Evolutionary conservation across 2,113 vertebrate genomes (phyloP).

Genomic region (Nesogale talazaci): DNA sequence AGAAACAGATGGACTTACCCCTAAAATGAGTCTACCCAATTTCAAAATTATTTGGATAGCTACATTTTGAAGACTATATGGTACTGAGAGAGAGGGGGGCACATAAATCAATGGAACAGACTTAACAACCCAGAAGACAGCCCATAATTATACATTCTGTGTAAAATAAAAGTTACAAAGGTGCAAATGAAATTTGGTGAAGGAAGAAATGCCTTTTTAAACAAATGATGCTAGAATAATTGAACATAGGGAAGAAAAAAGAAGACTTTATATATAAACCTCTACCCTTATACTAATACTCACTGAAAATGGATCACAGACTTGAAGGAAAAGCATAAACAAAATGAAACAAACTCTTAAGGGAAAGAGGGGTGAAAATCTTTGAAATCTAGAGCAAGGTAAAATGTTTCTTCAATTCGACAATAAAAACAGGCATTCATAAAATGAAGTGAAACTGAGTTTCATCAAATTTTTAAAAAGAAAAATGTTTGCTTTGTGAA

Average conservation of each 20-base stretch:
- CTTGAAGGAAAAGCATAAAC: not conserved
- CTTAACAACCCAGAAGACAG: not conserved
- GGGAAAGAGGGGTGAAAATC: not conserved
- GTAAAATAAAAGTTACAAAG: no score
- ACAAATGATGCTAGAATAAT: not conserved
- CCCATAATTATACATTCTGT: not conserved
- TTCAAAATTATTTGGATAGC: not conserved
- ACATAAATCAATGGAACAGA: not conserved
- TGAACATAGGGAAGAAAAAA: not conserved
- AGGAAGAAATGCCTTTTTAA: not conserved
- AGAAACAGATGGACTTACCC: not conserved
- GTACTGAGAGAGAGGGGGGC: not conserved
- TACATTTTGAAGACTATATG: not conserved
- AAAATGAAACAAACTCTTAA: no score
- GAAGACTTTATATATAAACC: not conserved
- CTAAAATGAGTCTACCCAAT: not conserved
- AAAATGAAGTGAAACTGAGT: conserved; percentile 12
- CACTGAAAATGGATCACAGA: not conserved
- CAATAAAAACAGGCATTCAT: not conserved
- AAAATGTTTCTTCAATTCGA: not conserved
- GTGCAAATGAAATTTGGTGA: not conserved
- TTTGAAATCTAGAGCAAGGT: not conserved
- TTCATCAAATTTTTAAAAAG: conserved; percentile 8
- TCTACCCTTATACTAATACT: not conserved
- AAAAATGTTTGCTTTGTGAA: not conserved